Percentiles rank a stretch among this genome's conserved stretches.
Conservation (phyloP, 2,113 vertebrate genomes). For the Neodon shergylaensis region DNA sequence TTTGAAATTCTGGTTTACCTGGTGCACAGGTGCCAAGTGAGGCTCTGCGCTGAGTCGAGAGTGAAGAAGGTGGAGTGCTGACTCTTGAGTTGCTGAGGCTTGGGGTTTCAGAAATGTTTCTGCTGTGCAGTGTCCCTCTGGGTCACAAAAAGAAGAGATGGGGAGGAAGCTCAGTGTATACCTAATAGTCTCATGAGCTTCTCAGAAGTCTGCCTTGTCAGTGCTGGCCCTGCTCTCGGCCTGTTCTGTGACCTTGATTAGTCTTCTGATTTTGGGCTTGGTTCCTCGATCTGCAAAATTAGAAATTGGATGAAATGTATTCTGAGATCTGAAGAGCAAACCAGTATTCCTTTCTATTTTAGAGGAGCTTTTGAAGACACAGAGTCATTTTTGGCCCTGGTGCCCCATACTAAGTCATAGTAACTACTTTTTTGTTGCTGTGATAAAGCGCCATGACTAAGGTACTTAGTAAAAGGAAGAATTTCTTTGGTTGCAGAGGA, state of each 20-base stretch:
- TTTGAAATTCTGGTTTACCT: conserved; percentile 28
- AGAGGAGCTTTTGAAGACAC: neutral
- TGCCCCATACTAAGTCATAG: neutral
- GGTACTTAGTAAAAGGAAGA: neutral
- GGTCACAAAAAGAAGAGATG: rapidly evolving
- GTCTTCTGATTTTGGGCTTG: neutral
- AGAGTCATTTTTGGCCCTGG: neutral
- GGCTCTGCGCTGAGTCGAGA: neutral
- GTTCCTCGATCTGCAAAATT: neutral
- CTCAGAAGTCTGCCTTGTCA: no score
- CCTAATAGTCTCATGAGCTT: neutral
- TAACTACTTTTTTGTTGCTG: neutral
- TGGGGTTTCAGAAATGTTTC: neutral
- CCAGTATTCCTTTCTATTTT: neutral
- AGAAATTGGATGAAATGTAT: neutral
- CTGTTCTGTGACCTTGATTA: neutral
- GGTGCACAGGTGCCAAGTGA: neutral
- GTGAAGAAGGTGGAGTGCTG: neutral
- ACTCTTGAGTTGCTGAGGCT: neutral
- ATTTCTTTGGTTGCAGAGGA: neutral
- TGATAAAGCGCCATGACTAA: neutral
- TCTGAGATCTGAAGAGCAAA: neutral
- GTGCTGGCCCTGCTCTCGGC: neutral
- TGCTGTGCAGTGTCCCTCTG: neutral
- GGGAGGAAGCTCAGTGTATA: neutral